These are phyloP conservation scores for Ceyx margarethae DNA, from an alignment of 2,113 vertebrate genomes.

Conservation along the genomic window DNA sequence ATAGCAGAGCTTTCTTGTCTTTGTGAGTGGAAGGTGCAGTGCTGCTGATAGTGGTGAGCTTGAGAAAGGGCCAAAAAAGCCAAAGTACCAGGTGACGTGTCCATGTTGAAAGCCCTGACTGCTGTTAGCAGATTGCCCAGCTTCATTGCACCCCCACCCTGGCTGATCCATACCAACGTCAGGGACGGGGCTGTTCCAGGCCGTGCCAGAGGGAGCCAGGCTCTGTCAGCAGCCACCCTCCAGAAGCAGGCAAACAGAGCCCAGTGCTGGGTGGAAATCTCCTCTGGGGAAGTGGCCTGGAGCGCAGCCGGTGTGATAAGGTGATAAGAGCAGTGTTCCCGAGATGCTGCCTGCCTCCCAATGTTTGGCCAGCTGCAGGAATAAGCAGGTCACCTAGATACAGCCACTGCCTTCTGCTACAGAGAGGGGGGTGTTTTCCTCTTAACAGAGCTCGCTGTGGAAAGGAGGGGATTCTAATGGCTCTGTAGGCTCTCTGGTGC, in stretches of 20 bases:
- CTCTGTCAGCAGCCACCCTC: background rate
- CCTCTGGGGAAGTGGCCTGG: background rate
- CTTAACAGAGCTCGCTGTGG: background rate
- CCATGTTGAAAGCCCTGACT: too few species aligned
- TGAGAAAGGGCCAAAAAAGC: too few species aligned
- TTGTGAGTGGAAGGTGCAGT: too few species aligned
- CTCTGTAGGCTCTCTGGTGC: background rate
- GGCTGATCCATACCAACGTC: fast-evolving
- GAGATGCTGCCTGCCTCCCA: slow-evolving; percentile 10
- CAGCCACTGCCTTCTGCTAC: background rate
- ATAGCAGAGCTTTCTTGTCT: too few species aligned
- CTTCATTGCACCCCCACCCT: too few species aligned
- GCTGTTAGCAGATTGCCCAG: too few species aligned
- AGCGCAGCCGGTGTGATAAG: background rate
- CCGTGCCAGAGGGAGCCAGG: background rate
- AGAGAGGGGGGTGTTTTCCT: background rate
- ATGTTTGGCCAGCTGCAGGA: slow-evolving; percentile 38
- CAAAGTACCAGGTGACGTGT: too few species aligned
- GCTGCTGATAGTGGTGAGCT: too few species aligned
- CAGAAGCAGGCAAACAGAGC: background rate
- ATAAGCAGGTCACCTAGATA: slow-evolving; percentile 8
- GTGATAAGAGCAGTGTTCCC: background rate
- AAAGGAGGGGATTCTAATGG: background rate
- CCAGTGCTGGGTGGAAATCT: background rate
- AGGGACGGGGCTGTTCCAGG: background rate